phyloP scores from a whole-genome alignment of 2,888 invertebrate genomes.

The Stenoptilia bipunctidactyla region DNA sequence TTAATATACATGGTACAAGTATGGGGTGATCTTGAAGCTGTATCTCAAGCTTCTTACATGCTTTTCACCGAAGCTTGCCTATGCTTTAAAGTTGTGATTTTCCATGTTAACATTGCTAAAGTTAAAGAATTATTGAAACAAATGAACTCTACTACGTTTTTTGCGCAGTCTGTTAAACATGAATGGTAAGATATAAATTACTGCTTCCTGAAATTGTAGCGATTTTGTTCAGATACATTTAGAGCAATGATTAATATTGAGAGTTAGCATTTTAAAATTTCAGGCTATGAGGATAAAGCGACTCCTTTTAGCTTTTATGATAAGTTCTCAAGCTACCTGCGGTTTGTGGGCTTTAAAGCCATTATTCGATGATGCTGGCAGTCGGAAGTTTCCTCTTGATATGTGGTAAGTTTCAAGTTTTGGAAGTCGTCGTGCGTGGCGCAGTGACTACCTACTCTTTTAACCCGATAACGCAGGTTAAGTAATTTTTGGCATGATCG shows the following conservation, averaged over 20 bases:
- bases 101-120: conserved; percentile 34
- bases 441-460: too few relatives aligned
- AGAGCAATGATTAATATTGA: too few relatives aligned
- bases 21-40: conserved; percentile 52
- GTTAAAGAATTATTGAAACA: conserved; percentile 29
- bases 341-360: conserved; percentile 50
- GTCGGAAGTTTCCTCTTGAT: conserved; percentile 49
- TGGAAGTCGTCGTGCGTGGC: too few relatives aligned
- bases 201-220: too few relatives aligned
- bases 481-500: too few relatives aligned
- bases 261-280: conserved; percentile 12
- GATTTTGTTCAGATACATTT: too few relatives aligned
- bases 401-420: conserved; percentile 57
- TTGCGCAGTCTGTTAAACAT: conserved; percentile 30
- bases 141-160: conserved; percentile 42
- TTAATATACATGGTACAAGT: conserved; percentile 42
- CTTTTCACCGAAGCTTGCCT: conserved; percentile 55
- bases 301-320: conserved; percentile 41
- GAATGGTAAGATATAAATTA: conserved; percentile 34
- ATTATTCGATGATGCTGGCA: conserved; percentile 44
- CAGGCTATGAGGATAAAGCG: conserved; percentile 44
- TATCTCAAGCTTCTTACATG: conserved; percentile 47
- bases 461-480: too few relatives aligned
- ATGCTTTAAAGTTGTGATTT: conserved; percentile 49
- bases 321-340: conserved; percentile 46